Percentiles rank a stretch among this genome's conserved stretches.
Conservation (phyloP, 2,888 invertebrate species). For the Watsonalla binaria region DNA sequence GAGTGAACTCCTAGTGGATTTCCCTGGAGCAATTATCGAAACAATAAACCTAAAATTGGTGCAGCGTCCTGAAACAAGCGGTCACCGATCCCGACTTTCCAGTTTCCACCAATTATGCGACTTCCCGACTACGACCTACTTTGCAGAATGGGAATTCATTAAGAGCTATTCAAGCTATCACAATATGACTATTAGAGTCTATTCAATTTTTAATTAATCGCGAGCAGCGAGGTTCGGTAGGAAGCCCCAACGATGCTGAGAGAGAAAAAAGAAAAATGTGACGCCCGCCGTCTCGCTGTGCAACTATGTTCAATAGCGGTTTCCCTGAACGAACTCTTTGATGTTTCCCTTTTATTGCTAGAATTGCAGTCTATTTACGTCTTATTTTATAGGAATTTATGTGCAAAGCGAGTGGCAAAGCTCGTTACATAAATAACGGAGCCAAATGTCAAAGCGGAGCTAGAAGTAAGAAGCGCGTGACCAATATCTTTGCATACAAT, state of each 20-base stretch:
- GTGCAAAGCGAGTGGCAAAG: constrained; percentile 34
- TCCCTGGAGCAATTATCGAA: constrained; percentile 71
- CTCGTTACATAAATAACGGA: constrained; percentile 47
- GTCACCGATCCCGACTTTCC: constrained; percentile 64
- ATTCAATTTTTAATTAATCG: constrained; percentile 67
- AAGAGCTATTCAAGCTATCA: constrained; percentile 70
- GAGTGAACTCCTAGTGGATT: constrained; percentile 42
- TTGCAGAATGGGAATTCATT: constrained; percentile 70
- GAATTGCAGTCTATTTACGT: constrained; percentile 54
- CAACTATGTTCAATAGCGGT: constrained; percentile 42
- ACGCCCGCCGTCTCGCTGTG: constrained; percentile 13
- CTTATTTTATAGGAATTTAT: constrained; percentile 58
- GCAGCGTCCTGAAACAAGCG: constrained; percentile 52
- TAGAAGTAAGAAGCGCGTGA: constrained; percentile 48
- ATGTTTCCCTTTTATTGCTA: constrained; percentile 56
- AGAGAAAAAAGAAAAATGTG: constrained; percentile 21
- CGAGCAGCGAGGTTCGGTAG: constrained; percentile 17
- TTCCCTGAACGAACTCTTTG: constrained; percentile 57
- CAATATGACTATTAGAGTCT: constrained; percentile 67
- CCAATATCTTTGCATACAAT: constrained; percentile 48
- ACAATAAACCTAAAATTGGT: constrained; percentile 75
- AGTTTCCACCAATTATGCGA: constrained; percentile 63
- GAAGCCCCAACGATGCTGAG: constrained; percentile 21
- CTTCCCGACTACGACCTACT: constrained; percentile 61
- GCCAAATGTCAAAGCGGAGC: constrained; percentile 44